Evolutionary conservation across 2,797 vertebrate genomes (phyloP).

Genomic region (Melanotaenia maccullochi): DNA sequence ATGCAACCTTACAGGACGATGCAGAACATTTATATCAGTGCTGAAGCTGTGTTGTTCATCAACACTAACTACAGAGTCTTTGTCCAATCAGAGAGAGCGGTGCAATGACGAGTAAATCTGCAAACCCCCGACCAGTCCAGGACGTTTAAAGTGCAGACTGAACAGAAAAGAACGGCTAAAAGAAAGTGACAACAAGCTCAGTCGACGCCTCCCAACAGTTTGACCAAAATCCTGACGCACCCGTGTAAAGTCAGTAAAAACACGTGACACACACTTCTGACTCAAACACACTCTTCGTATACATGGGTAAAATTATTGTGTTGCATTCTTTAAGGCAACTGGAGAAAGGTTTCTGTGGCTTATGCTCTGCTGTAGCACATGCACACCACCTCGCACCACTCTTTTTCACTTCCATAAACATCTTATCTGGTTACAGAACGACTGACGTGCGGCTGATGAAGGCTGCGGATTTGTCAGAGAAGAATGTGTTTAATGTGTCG

Average conservation of each 20-base stretch:
- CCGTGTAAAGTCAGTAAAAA: conserved; percentile 15
- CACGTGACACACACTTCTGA: conserved; percentile 10
- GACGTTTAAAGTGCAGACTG: conserved; percentile 29
- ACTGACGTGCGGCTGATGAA: too few species aligned
- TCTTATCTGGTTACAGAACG: too few species aligned
- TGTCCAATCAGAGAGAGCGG: neutral
- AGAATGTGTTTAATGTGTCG: too few species aligned
- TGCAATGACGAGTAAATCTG: conserved; percentile 15
- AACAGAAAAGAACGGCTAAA: conserved; percentile 15
- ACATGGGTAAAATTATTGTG: conserved; percentile 29
- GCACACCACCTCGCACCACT: conserved; percentile 40
- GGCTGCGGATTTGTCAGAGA: too few species aligned
- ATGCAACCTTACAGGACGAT: neutral
- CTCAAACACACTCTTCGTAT: conserved; percentile 14
- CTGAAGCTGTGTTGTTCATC: neutral
- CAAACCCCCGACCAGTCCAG: conserved; percentile 14
- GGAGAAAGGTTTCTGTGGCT: conserved; percentile 66
- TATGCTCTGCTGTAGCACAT: conserved; percentile 53
- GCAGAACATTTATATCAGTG: conserved; percentile 7
- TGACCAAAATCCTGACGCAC: conserved; percentile 11
- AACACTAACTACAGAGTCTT: neutral
- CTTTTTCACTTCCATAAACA: neutral
- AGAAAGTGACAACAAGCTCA: conserved; percentile 5
- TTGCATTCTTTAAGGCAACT: conserved; percentile 79
- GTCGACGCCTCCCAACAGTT: conserved; percentile 10